Conservation (phyloP, 2,113 vertebrate genomes). For the Chaetodon trifascialis region DNA sequence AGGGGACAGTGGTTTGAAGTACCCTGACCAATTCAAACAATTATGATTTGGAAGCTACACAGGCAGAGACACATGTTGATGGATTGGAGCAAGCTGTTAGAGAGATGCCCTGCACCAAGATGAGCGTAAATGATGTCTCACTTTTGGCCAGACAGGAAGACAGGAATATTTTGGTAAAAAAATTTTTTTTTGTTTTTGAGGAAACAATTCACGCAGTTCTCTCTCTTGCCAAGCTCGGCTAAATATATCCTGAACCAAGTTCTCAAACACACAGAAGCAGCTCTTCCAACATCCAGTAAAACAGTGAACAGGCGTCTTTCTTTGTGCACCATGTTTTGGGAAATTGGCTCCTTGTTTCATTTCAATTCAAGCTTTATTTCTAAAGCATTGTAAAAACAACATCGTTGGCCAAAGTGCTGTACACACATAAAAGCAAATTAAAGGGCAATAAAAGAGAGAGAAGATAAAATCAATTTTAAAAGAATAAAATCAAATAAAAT, state of each 20-base stretch:
- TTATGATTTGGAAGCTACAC: slow-evolving; percentile 20
- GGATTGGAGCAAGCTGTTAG: slow-evolving; percentile 22
- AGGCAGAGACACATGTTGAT: slow-evolving; percentile 33
- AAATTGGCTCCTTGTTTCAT: background rate
- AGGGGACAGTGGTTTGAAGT: slow-evolving; percentile 39
- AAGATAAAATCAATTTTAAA: too few relatives aligned
- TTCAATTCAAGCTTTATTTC: too few relatives aligned
- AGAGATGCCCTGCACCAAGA: background rate
- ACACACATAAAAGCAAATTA: too few relatives aligned
- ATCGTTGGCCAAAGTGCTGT: too few relatives aligned
- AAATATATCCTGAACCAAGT: background rate
- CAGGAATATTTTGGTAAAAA: too few relatives aligned
- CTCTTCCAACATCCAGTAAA: background rate
- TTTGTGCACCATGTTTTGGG: background rate
- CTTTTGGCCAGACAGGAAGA: background rate
- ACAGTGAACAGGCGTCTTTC: background rate
- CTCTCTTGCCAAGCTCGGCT: background rate
- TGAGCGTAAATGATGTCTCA: background rate
- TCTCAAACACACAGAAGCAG: background rate
- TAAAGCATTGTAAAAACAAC: too few relatives aligned
- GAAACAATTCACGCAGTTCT: background rate
- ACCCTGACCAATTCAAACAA: slow-evolving; percentile 54
- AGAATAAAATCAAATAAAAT: too few relatives aligned
- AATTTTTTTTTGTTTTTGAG: background rate
- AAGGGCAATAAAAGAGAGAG: too few relatives aligned